Percentiles rank a stretch among this genome's conserved stretches.
Conservation (phyloP, 2,888 invertebrate genomes). For the Caenorhabditis afra region DNA sequence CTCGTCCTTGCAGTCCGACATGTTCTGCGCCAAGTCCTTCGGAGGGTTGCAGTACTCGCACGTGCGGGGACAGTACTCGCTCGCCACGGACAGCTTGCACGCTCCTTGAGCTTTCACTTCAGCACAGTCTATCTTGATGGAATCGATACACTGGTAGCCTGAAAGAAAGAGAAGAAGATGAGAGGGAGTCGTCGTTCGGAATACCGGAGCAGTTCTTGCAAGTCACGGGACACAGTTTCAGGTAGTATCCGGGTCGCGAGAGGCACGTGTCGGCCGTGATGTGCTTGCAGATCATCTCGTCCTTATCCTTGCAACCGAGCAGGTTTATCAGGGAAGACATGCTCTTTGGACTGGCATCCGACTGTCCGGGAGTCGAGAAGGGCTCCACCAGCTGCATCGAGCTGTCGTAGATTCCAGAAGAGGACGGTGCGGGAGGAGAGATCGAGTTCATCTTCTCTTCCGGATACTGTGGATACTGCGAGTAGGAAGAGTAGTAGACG, state of each 20-base stretch:
- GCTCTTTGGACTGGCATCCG: slow-evolving; percentile 27
- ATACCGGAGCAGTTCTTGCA: slow-evolving; percentile 72
- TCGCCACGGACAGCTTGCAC: slow-evolving; percentile 67
- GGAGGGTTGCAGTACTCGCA: slow-evolving; percentile 70
- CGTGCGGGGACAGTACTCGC: slow-evolving; percentile 72
- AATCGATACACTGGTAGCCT: slow-evolving; percentile 71
- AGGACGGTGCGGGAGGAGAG: slow-evolving; percentile 16
- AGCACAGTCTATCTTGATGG: slow-evolving; percentile 73
- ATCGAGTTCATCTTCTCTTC: slow-evolving; percentile 31
- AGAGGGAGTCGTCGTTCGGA: background rate
- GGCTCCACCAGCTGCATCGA: slow-evolving; percentile 41
- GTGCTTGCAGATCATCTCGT: slow-evolving; percentile 68
- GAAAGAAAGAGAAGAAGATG: slow-evolving; percentile 1
- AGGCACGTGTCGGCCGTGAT: slow-evolving; percentile 70
- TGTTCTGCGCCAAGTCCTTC: slow-evolving; percentile 52
- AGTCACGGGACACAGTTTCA: slow-evolving; percentile 73
- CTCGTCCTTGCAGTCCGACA: slow-evolving; percentile 70
- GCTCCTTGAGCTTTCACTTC: slow-evolving; percentile 68
- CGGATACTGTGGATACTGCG: slow-evolving; percentile 31
- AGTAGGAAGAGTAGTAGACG: slow-evolving; percentile 23
- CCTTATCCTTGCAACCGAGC: slow-evolving; percentile 71
- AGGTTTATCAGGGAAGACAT: slow-evolving; percentile 44
- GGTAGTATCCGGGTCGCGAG: slow-evolving; percentile 72
- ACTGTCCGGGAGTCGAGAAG: slow-evolving; percentile 23
- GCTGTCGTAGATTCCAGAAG: slow-evolving; percentile 16